Evolutionary conservation across 2,888 invertebrate genomes (phyloP), one percentile per base, ranked within the genome.

Genomic region (Chrysolina americana): DNA sequence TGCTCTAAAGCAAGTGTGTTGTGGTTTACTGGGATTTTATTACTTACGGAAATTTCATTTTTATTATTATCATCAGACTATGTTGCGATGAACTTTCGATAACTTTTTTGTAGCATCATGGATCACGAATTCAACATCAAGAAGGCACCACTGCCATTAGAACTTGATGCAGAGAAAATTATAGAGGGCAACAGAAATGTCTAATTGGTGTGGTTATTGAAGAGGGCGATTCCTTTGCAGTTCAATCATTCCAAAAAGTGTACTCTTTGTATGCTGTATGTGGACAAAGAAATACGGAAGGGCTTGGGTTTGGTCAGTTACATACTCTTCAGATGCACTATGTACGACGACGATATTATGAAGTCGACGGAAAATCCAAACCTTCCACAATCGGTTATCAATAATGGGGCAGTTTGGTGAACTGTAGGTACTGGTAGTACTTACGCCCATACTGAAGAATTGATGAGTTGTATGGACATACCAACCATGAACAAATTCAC

Each of bases 401-500:
- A 44, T 44, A 44, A 44, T 44, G 44, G 44, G 44, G 44, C 13
- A 1, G 15, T 50, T 17, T 48, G 28, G 28, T 41, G 65, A 62
- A 62, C 62, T 36, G 15, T 62, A 23, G 62, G n/a, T 62, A 21
- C 21, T 21, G 62, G 23, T 36, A 62, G 36, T 36, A 62, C 62
- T 62, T 62, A 62, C 15, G 15, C 62, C 23, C 62, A 23, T 36
- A 62, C 62, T 6, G 36, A 62, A 36, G 62, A 62, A 19, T 19
- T 62, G 15, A 2, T 62, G 15, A 36, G 28, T 36, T 23, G 23
- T n/a, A 62, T 21, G 62, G 36, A 62, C n/a, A 36, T 62, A 17
- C 62, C 62, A 15, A 6, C 23, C 8, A 62, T 21, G 62, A 62
- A 23, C 15, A 36, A 62, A 23, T 13, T n/a, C n/a, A 36, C n/a